These are phyloP conservation scores for Anticlea derivata DNA, from an alignment of 2,888 invertebrate genomes.

Conservation along the genomic window DNA sequence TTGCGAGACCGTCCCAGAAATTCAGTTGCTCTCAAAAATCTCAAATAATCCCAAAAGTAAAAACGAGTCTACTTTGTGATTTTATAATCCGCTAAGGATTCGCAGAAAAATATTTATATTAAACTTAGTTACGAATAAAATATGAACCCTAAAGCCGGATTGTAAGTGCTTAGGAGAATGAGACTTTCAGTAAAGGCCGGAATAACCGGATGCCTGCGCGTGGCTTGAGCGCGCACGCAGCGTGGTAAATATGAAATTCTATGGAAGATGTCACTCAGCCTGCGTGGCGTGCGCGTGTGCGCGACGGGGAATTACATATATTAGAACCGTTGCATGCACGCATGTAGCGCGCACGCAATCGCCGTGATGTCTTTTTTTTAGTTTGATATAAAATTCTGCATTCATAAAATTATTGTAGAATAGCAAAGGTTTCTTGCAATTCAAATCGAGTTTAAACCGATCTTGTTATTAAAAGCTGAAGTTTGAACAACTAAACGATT, in stretches of 20 bases:
- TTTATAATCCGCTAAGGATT: slow-evolving; percentile 26
- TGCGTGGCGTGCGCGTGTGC: no score
- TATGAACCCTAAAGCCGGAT: slow-evolving; percentile 34
- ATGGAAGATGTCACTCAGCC: no score
- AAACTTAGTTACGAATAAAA: slow-evolving; percentile 33
- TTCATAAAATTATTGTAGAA: background rate
- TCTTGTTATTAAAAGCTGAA: slow-evolving; percentile 14
- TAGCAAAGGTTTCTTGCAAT: background rate
- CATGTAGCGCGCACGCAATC: no score
- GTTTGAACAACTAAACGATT: slow-evolving; percentile 29
- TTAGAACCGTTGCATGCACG: no score
- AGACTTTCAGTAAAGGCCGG: no score
- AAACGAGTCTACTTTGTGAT: no score
- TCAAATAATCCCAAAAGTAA: background rate
- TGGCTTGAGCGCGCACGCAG: no score
- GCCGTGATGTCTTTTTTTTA: slow-evolving; percentile 13
- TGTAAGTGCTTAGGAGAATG: slow-evolving; percentile 28
- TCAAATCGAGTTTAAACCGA: background rate
- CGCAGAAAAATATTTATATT: slow-evolving; percentile 32
- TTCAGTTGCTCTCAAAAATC: background rate
- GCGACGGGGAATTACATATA: no score
- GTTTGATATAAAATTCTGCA: slow-evolving; percentile 11
- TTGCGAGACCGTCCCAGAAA: background rate
- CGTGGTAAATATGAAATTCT: no score
- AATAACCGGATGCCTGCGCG: no score